Conservation (phyloP, 2,888 invertebrate genomes). For the Eulithis testata region DNA sequence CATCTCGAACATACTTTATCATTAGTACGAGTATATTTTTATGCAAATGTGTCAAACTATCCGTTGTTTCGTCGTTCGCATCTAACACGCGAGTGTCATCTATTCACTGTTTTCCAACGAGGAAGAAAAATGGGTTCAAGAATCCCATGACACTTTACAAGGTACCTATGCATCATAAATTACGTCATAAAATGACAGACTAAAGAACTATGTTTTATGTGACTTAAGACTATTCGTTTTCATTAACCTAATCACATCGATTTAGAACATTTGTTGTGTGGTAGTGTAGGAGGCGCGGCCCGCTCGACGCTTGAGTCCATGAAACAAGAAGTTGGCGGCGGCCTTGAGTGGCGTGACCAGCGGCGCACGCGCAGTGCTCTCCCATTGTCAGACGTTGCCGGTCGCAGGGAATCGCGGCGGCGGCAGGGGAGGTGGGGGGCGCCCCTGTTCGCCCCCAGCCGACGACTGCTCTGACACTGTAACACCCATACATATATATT, state of each 20-base stretch:
- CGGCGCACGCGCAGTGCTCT: conserved; percentile 84
- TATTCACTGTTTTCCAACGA: conserved; percentile 50
- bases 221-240: conserved; percentile 77
- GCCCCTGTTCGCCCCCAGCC: conserved; percentile 87
- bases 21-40: conserved; percentile 42
- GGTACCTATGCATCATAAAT: conserved; percentile 76
- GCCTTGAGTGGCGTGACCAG: conserved; percentile 86
- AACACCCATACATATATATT: conserved; percentile 33
- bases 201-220: conserved; percentile 76
- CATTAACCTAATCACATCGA: conserved; percentile 81
- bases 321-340: conserved; percentile 88
- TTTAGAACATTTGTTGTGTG: conserved; percentile 85
- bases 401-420: conserved; percentile 92
- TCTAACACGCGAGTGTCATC: conserved; percentile 24
- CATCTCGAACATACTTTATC: conserved; percentile 53
- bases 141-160: conserved; percentile 75
- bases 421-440: conserved; percentile 93
- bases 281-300: conserved; percentile 77
- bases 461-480: conserved; percentile 96
- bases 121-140: conserved; percentile 78
- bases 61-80: conserved; percentile 20
- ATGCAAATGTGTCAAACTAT: conserved; percentile 29
- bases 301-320: conserved; percentile 85
- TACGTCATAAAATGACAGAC: conserved; percentile 81
- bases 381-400: conserved; percentile 92